Conservation (phyloP, 2,113 vertebrate genomes). For the Bujurquina vittata region DNA sequence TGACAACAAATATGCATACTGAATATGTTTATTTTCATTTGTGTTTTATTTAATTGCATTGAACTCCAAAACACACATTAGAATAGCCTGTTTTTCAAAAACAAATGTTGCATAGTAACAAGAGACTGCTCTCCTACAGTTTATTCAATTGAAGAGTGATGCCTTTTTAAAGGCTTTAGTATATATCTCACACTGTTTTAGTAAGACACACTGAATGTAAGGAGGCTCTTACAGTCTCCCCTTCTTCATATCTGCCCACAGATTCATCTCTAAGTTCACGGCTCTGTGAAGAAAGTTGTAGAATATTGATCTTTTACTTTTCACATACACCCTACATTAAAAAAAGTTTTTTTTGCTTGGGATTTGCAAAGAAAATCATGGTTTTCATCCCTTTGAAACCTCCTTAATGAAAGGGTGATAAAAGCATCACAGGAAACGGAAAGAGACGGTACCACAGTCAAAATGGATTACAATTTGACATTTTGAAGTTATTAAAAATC, state of each 20-base stretch:
- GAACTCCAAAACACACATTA: not conserved
- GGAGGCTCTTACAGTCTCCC: not conserved
- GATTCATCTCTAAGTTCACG: not conserved
- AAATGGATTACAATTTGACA: slow-evolving; percentile 57
- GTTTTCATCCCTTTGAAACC: slow-evolving; percentile 16
- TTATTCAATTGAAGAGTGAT: not conserved
- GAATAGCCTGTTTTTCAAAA: not conserved
- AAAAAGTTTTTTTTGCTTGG: not conserved
- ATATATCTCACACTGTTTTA: not conserved
- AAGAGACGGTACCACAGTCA: slow-evolving; percentile 17
- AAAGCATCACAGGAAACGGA: slow-evolving; percentile 1
- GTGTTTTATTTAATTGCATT: not conserved
- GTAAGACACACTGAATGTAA: not conserved
- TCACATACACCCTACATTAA: not conserved
- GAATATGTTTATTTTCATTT: not conserved
- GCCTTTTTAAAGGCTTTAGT: not conserved
- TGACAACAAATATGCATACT: not conserved
- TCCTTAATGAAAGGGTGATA: slow-evolving; percentile 19
- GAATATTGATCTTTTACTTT: slow-evolving; percentile 10
- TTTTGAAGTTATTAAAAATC: slow-evolving; percentile 61
- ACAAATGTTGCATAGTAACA: not conserved
- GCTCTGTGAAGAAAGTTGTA: not conserved
- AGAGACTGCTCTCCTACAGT: not conserved
- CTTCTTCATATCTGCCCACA: not conserved
- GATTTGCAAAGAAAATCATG: slow-evolving; percentile 9